Evolutionary conservation across 2,113 vertebrate species (phyloP).

Genomic region (Neogale vison): DNA sequence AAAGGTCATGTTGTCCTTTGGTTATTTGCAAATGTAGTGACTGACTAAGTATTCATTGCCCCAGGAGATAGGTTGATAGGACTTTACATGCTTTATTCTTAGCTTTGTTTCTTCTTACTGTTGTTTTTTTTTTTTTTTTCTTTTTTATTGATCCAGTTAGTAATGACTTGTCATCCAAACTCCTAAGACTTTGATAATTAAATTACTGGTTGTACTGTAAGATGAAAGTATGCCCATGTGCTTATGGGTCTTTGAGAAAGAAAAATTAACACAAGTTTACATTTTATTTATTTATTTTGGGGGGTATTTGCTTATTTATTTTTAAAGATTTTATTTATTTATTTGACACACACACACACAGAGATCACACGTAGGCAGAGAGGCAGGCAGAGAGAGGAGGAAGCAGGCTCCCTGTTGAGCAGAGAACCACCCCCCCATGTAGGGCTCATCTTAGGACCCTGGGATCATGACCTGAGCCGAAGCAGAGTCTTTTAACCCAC

Average conservation of each 20-base stretch:
- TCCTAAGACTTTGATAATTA: background rate
- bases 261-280: background rate
- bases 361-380: no score
- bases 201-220: background rate
- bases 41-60: background rate
- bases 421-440: no score
- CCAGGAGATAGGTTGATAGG: background rate
- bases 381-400: no score
- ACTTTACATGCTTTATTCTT: background rate
- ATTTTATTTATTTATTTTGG: background rate
- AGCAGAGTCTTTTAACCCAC: no score
- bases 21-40: background rate
- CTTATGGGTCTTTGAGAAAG: background rate
- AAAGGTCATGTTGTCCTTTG: background rate
- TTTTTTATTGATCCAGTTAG: background rate
- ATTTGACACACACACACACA: no score
- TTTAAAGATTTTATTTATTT: no score
- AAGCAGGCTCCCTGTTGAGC: no score
- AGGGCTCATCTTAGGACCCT: no score
- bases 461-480: no score
- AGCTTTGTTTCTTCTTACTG: background rate
- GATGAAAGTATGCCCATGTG: background rate
- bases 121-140: background rate
- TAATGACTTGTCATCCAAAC: background rate
- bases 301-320: no score